These are phyloP conservation scores for Macrosoma leucophasiata DNA, from an alignment of 2,888 invertebrate genomes.

Conservation along the genomic window DNA sequence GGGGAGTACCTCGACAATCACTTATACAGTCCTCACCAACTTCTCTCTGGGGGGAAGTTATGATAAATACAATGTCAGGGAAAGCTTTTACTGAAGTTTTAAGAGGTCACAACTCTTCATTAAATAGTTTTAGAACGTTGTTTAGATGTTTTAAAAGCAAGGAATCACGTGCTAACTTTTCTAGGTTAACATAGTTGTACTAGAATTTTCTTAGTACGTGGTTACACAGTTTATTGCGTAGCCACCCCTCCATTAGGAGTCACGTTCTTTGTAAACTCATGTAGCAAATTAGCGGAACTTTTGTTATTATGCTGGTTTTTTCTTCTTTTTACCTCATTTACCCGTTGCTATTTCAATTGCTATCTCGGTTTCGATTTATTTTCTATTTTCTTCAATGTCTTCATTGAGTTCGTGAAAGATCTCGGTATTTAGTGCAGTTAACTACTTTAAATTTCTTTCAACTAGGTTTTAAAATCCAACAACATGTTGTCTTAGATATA, in stretches of 20 bases:
- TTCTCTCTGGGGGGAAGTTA: background rate
- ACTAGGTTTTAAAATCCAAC: no score
- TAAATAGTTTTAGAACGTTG: background rate
- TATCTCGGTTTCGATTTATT: no score
- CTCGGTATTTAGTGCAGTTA: no score
- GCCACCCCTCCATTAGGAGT: background rate
- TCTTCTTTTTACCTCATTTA: no score
- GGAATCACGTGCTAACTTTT: slow-evolving; percentile 8
- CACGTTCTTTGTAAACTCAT: background rate
- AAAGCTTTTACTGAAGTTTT: background rate
- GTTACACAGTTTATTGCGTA: slow-evolving; percentile 9
- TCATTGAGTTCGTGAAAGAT: no score
- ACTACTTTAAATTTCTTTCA: no score
- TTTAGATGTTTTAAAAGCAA: slow-evolving; percentile 3
- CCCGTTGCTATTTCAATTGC: no score
- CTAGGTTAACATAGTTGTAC: slow-evolving; percentile 10
- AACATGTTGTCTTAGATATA: no score
- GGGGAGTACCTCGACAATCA: background rate
- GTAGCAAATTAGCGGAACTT: slow-evolving; percentile 11
- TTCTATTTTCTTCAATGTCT: no score
- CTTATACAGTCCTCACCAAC: background rate
- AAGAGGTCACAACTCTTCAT: background rate
- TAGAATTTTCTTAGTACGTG: slow-evolving; percentile 13
- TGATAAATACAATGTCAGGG: background rate
- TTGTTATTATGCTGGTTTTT: slow-evolving; percentile 10